phyloP scores from a whole-genome alignment of 2,888 invertebrate genomes.

The Lacanobia wlatinum region DNA sequence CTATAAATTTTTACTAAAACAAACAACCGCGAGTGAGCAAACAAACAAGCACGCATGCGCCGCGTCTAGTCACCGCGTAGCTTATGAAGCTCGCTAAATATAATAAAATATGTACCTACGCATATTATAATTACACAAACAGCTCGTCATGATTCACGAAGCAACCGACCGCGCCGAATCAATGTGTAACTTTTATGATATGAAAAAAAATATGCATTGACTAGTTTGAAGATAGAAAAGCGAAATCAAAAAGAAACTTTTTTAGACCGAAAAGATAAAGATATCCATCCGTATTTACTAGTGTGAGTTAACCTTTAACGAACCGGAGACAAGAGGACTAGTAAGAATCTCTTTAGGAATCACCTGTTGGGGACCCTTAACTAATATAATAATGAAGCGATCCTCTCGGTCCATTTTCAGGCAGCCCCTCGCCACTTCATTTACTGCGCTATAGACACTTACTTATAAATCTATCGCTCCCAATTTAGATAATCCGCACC shows the following conservation, averaged over 20 bases:
- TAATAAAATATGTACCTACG: slow-evolving; percentile 56
- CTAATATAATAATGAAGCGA: slow-evolving; percentile 55
- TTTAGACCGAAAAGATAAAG: not conserved
- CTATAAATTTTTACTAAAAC: slow-evolving; percentile 86
- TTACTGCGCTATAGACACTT: slow-evolving; percentile 49
- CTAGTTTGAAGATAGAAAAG: too few relatives aligned
- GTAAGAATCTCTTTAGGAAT: slow-evolving; percentile 34
- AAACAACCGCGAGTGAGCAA: slow-evolving; percentile 80
- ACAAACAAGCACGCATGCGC: slow-evolving; percentile 81
- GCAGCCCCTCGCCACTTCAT: slow-evolving; percentile 42
- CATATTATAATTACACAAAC: slow-evolving; percentile 60
- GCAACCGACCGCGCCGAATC: slow-evolving; percentile 41
- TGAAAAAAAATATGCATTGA: slow-evolving; percentile 12
- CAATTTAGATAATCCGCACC: slow-evolving; percentile 56
- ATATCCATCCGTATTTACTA: not conserved
- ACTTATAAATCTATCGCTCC: slow-evolving; percentile 58
- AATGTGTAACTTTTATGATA: slow-evolving; percentile 28
- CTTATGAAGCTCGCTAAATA: slow-evolving; percentile 66
- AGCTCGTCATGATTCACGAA: slow-evolving; percentile 42
- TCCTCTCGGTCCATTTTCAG: slow-evolving; percentile 51
- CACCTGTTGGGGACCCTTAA: slow-evolving; percentile 56
- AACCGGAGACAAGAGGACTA: slow-evolving; percentile 13
- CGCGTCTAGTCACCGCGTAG: slow-evolving; percentile 63
- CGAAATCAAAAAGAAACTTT: too few relatives aligned
- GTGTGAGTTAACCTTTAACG: slow-evolving; percentile 1